Evolutionary conservation across 2,113 vertebrate species (phyloP), one percentile per base, ranked within the genome.

Genomic region (Corydoras maculifer): DNA sequence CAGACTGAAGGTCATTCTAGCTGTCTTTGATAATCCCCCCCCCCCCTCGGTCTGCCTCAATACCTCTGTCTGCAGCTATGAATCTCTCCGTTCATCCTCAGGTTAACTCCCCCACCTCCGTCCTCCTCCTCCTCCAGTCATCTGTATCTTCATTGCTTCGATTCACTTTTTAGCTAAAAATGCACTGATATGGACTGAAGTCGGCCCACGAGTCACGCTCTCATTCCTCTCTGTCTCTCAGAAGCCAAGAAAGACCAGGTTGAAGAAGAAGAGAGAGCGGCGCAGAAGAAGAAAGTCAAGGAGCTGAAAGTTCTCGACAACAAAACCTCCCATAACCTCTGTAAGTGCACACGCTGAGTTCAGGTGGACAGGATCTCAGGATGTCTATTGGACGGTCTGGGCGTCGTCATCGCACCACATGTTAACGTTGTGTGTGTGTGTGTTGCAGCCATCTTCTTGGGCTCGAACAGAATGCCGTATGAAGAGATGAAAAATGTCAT

Each of bases 231-330:
- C 8, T 10, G 1, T 35, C 8, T 11, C 9, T 10, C 31, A 61
- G 8, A 49, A 91, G 91, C 83, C 75, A 94, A 93, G 80, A 93
- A 91, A 75, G 90, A 92, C 31, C 87, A 91, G 53, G 91, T 91
- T 48, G 86, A 81, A 3, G 90, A 91, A 31, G 91, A 93, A 10
- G 85, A 88, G 70, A 93, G 93, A 77, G 82, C 78, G 53, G 9
- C 63, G 8, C 88, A 88, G 70, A 94, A 95, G 86, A 94, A 93
- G 88, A 95, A 94, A 75, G 88, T 88, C 53, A 95, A 94, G 79
- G 93, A 95, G 81, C 84, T 94, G 69, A 93, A 92, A 75, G 80
- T 94, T 25, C 67, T 95, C 65, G 91, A 93, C 78, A 61, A 80
- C 12, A 94, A 93, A 81, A 75, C 80, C 2, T 90, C 93, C 18